Conservation (phyloP, 1,140 invertebrate species). For the Melipona quadrifasciata region DNA sequence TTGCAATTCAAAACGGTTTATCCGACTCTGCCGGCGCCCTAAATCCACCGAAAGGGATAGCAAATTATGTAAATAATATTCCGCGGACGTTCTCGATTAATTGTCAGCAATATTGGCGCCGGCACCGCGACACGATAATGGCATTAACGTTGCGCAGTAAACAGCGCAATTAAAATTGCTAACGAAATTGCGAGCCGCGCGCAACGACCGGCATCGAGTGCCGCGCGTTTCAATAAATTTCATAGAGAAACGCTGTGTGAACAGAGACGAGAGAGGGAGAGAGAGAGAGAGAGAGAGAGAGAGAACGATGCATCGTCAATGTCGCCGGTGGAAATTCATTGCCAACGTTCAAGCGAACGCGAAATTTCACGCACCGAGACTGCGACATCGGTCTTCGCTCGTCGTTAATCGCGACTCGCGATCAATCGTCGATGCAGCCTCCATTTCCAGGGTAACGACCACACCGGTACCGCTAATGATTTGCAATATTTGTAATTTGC, state of each 20-base stretch:
- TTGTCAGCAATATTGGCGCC: constrained; percentile 17
- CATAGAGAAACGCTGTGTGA: neutral
- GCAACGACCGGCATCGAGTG: neutral
- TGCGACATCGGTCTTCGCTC: constrained; percentile 7
- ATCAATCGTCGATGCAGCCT: constrained; percentile 8
- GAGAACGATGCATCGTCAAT: neutral
- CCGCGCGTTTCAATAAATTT: constrained; percentile 29
- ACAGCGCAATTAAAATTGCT: constrained; percentile 38
- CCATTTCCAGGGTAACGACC: constrained; percentile 34
- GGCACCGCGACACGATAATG: neutral
- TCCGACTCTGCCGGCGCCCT: neutral
- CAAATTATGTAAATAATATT: constrained; percentile 26
- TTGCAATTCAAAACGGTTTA: neutral
- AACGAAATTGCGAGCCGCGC: constrained; percentile 25
- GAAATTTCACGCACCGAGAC: constrained; percentile 2
- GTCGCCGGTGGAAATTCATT: constrained; percentile 14
- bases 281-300: neutral
- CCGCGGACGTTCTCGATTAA: neutral
- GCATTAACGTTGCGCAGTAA: constrained; percentile 17
- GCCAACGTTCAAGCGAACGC: constrained; percentile 13
- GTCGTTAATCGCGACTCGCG: constrained; percentile 9
- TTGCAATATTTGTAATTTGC: too few relatives aligned
- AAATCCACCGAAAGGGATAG: neutral
- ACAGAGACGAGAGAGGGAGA: too few relatives aligned
- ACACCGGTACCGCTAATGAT: neutral